Evolutionary conservation across 2,797 vertebrate species (phyloP).

Genomic region (Carcharodon carcharias): DNA sequence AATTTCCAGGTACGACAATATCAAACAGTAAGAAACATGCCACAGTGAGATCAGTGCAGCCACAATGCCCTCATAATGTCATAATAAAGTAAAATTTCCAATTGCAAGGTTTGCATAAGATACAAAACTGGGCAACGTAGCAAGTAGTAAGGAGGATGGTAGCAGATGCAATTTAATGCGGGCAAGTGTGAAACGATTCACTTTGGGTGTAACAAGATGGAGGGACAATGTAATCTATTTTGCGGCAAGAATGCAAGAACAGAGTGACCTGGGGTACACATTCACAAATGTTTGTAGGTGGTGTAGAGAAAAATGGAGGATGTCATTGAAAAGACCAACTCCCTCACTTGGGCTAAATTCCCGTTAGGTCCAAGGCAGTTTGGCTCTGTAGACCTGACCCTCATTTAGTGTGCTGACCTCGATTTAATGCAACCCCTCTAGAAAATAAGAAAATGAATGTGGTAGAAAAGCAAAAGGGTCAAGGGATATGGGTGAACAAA

Average conservation of each 20-base stretch:
- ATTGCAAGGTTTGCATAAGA: background rate
- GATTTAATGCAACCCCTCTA: background rate
- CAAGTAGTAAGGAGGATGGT: background rate
- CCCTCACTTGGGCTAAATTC: background rate
- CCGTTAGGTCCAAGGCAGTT: background rate
- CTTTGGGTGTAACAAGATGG: background rate
- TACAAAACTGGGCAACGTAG: background rate
- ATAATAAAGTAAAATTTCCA: background rate
- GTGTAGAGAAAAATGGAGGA: background rate
- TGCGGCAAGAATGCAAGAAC: background rate
- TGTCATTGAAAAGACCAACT: background rate
- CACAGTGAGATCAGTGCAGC: background rate
- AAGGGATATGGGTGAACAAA: background rate
- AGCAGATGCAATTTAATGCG: background rate
- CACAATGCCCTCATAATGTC: background rate
- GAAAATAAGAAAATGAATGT: background rate
- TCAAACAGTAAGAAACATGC: background rate
- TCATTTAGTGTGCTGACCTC: background rate
- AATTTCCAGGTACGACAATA: background rate
- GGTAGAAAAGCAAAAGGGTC: background rate
- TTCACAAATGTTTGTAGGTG: background rate
- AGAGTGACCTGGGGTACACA: background rate
- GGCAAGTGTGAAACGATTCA: background rate
- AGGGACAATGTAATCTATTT: background rate
- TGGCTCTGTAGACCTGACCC: background rate